These are phyloP conservation scores for Camelus dromedarius DNA, from an alignment of 2,113 vertebrate species.

Conservation along the genomic window DNA sequence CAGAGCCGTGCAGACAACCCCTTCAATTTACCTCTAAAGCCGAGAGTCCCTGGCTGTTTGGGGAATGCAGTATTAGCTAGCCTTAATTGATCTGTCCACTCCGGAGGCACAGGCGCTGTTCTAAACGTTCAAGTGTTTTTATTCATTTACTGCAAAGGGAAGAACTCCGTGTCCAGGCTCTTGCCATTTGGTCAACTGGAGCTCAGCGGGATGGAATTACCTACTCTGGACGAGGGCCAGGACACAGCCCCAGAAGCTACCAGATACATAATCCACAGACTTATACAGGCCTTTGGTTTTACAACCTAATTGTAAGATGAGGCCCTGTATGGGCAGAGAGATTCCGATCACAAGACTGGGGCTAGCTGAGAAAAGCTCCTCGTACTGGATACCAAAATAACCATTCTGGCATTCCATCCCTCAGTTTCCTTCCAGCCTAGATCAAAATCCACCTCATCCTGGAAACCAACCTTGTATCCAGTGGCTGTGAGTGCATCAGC, in stretches of 20 bases:
- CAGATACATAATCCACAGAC: constrained; percentile 63
- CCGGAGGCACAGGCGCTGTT: not conserved
- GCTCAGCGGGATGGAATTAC: constrained; percentile 64
- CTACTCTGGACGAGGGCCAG: constrained; percentile 30
- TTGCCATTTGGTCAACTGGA: constrained; percentile 46
- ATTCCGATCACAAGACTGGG: constrained; percentile 71
- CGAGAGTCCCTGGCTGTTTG: not conserved
- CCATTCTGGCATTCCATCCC: constrained; percentile 15
- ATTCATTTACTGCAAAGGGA: constrained; percentile 35
- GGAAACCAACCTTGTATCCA: constrained; percentile 33
- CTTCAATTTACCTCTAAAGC: not conserved
- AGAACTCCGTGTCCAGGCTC: constrained; percentile 38
- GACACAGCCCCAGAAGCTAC: constrained; percentile 42
- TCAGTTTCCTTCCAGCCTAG: constrained; percentile 27
- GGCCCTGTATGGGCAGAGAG: constrained; percentile 66
- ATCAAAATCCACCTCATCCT: constrained; percentile 65
- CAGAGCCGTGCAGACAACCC: not conserved
- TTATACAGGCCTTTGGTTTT: constrained; percentile 61
- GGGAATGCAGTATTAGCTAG: not conserved
- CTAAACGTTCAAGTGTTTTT: not conserved
- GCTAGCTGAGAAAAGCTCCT: constrained; percentile 57
- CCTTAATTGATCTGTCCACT: not conserved
- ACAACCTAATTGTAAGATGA: constrained; percentile 74
- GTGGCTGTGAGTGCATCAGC: constrained; percentile 2
- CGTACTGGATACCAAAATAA: constrained; percentile 57